Evolutionary conservation across 2,113 vertebrate genomes (phyloP), one percentile per base, ranked within the genome.

Genomic region (Onychorhynchus coronatus): DNA sequence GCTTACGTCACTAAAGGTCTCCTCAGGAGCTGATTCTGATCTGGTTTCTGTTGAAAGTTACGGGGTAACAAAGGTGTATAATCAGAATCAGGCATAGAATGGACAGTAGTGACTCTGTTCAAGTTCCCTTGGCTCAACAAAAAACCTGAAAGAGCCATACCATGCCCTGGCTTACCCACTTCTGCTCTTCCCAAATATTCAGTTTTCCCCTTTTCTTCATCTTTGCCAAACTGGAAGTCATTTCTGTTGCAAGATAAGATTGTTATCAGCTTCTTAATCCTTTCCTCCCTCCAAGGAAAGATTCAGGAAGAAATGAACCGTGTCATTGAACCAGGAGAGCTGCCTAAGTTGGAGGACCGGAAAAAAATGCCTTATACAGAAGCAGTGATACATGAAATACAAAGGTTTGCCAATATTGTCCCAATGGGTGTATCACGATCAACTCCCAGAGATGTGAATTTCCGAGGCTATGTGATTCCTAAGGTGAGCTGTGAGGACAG

Each of bases 301-400:
- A 94, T 98, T 91, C 97, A 97, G 65, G 95, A 96, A 75, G 97
- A 98, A 97, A 97, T 98, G 76, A 92, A 91, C 85, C 92, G 15
- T 1, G 77, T 97, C 79, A 79, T 98, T 71, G 93, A 96, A 80
- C 93, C 96, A 42, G 96, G 97, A 85, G 80, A 97, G 88, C 30
- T 96, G 75, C 97, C 97, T 8, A 97, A 46, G 35, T 33, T 95
- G 67, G 97, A 97, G 71, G 96, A 98, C 93, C 53, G 96, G 73
- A 97, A 95, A 89, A 97, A 95, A 78, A 96, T 98, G 97, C 98
- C 99, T 12, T 99, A 98, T 56, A 99, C 98, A 22, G 98, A 99
- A 4, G 98, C 99, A 14, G 98, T 99, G 80, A 97, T 99, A 96
- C 98, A 99, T 2, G 99, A 99, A 98, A 98, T 98, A 93, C 98